A percentile compares a stretch with the other conserved stretches of the same genome.
These are phyloP conservation scores for Lycophotia porphyrea DNA, from an alignment of 2,888 invertebrate genomes.

Conservation along the genomic window DNA sequence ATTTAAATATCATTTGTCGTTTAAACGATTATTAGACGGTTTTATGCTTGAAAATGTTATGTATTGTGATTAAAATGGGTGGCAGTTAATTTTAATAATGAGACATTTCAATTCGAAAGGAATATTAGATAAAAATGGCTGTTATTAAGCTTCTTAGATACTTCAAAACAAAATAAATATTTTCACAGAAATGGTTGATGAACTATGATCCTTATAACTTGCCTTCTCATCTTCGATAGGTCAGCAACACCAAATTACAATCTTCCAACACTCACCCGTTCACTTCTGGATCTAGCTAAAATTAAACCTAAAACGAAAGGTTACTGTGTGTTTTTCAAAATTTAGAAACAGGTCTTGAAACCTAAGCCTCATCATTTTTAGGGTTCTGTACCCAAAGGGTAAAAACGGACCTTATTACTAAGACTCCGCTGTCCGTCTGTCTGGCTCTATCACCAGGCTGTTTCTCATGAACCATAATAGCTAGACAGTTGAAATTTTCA, in stretches of 20 bases:
- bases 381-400: too few species aligned
- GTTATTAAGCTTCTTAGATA: not conserved
- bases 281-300: slow-evolving; percentile 17
- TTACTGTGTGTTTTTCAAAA: not conserved
- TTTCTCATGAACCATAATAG: too few species aligned
- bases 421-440: too few species aligned
- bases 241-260: slow-evolving; percentile 11
- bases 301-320: slow-evolving; percentile 13
- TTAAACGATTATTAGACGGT: slow-evolving; percentile 22
- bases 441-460: too few species aligned
- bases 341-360: slow-evolving; percentile 38
- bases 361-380: not conserved
- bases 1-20: slow-evolving; percentile 46
- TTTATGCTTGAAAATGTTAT: slow-evolving; percentile 14
- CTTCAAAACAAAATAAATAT: not conserved
- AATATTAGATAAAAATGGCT: not conserved
- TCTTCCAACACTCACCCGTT: not conserved
- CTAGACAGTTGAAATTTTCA: too few species aligned
- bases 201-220: not conserved
- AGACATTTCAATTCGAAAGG: not conserved
- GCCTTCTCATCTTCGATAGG: slow-evolving; percentile 31
- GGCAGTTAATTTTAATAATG: slow-evolving; percentile 15
- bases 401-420: too few species aligned
- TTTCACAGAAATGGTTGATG: not conserved
- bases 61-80: slow-evolving; percentile 40